Percentiles rank a stretch among this genome's conserved stretches.
Evolutionary conservation across 2,113 vertebrate species (phyloP).

Genomic region (Ptilonorhynchus violaceus): DNA sequence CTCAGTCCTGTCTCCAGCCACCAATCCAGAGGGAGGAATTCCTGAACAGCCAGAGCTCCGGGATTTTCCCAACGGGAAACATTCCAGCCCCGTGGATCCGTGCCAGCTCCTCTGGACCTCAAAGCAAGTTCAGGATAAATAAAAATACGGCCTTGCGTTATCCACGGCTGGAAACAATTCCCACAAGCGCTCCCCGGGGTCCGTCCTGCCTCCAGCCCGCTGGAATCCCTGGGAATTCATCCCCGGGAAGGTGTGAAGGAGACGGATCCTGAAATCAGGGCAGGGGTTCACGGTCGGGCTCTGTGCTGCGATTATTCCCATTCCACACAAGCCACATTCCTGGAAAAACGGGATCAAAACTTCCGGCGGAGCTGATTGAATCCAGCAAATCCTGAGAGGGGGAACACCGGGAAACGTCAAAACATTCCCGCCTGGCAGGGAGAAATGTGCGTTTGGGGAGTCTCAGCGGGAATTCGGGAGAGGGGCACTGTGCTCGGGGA

Average conservation of each 20-base stretch:
- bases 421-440: not conserved
- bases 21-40: not conserved
- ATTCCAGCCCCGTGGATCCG: not conserved
- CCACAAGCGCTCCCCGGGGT: not conserved
- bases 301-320: not conserved
- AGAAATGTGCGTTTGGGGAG: not conserved
- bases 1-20: not conserved
- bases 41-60: fast-evolving
- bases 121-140: not conserved
- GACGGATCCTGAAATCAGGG: not conserved
- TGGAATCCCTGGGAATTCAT: not conserved
- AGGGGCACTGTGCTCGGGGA: too few species aligned
- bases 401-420: not conserved
- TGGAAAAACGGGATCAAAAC: not conserved
- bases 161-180: not conserved
- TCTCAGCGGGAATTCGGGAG: not conserved
- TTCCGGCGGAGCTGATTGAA: not conserved
- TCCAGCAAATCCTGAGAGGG: not conserved
- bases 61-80: not conserved
- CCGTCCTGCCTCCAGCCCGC: not conserved
- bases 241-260: not conserved
- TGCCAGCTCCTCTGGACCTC: not conserved
- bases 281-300: not conserved
- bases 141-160: not conserved
- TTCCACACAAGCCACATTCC: not conserved